Evolutionary conservation across 1,140 invertebrate species (phyloP), one percentile per base, ranked within the genome.

Genomic region (Hylaeus volcanicus): DNA sequence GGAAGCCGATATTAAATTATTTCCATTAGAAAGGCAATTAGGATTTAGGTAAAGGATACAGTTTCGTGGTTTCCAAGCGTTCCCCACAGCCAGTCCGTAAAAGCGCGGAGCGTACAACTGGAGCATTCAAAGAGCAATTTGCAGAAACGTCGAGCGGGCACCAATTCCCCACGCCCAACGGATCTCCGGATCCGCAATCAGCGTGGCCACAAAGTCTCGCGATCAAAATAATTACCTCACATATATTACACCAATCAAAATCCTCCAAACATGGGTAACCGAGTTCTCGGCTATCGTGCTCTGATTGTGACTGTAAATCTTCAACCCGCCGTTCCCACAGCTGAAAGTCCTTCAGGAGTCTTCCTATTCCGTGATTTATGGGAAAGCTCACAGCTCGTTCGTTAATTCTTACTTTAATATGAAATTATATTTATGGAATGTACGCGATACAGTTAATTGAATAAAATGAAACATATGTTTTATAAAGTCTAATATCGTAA

Each of bases 51-150:
- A 51, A 70, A 55, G 53, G 60, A 69, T 77, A 76, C 68, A 73
- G 58, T 70, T 66, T 55, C 68, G 74, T 53, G 70, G 74, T 75
- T 70, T 60, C 26, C 51, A 51, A 48, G 41, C 15, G 74, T 64
- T 65, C 65, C 68, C 63, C 79, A 45, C 68, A 58, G 68, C 60
- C 37, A 26, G 76, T 43, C 60, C 56, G 26, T 53, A 72, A 74
- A 60, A 51, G 55, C 66, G 72, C 45, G 75, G 63, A 80, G 73
- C 76, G 56, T 79, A 79, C 75, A 85, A 85, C 83, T 85, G 79
- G 82, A 85, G 83, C 82, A 71, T 85, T 84, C 83, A 74, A 75
- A 80, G 83, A 70, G 82, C 82, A 85, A 85, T 80, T 84, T 84
- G 82, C 83, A 70, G 83, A 84, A 84, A 84, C 75, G 70, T 83